phyloP scores from a whole-genome alignment of 2,888 invertebrate species.

The Itoplectis maculator region DNA sequence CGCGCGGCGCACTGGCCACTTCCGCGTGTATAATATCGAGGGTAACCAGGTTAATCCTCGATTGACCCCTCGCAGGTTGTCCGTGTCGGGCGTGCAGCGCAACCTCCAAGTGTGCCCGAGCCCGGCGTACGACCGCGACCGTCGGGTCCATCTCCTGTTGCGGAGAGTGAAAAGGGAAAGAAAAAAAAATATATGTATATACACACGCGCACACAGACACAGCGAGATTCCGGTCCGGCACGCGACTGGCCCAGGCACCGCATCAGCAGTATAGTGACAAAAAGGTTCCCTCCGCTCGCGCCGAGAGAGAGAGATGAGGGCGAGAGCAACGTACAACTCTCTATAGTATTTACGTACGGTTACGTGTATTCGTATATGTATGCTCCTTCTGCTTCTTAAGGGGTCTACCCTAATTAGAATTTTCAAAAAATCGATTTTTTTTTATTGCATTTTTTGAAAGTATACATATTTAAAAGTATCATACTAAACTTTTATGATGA shows the following conservation, averaged over 20 bases:
- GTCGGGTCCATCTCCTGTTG: conserved; percentile 48
- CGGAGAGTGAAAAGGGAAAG: conserved; percentile 60
- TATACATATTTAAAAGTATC: too few relatives aligned
- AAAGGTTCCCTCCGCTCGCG: conserved; percentile 77
- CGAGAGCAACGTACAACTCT: conserved; percentile 66
- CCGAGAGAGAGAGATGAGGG: too few relatives aligned
- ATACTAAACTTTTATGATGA: too few relatives aligned
- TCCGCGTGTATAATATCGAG: conserved; percentile 73
- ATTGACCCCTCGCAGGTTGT: conserved; percentile 80
- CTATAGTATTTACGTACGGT: too few relatives aligned
- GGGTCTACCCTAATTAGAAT: too few relatives aligned
- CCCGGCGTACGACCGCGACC: conserved; percentile 54
- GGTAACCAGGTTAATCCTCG: conserved; percentile 82
- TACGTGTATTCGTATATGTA: conserved; percentile 59
- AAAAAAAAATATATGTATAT: too few relatives aligned
- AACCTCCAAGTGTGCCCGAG: conserved; percentile 71
- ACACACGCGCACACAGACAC: too few relatives aligned
- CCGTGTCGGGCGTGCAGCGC: conserved; percentile 58
- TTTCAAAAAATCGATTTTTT: too few relatives aligned
- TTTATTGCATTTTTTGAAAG: too few relatives aligned
- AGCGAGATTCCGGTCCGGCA: conserved; percentile 81
- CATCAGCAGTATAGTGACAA: conserved; percentile 78
- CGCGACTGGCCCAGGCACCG: conserved; percentile 78
- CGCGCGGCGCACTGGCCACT: conserved; percentile 70
- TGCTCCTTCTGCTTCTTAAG: conserved; percentile 63